phyloP scores from a whole-genome alignment of 2,888 invertebrate genomes.

The Hypselothyrea guttata region DNA sequence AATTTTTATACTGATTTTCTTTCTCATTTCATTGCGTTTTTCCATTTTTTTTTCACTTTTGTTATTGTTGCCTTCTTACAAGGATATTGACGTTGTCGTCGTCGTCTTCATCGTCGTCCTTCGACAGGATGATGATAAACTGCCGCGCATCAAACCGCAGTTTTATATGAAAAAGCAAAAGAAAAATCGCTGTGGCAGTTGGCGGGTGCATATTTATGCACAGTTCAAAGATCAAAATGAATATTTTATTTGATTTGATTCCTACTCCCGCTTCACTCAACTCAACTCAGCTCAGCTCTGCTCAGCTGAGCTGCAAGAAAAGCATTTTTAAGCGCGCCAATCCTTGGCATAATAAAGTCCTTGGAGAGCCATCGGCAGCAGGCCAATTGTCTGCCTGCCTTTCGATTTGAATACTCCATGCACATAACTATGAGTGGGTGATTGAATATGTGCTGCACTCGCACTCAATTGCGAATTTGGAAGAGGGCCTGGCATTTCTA shows the following conservation, averaged over 20 bases:
- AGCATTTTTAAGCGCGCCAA: slow-evolving; percentile 75
- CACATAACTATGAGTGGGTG: slow-evolving; percentile 14
- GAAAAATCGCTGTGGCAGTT: slow-evolving; percentile 36
- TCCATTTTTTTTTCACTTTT: slow-evolving; percentile 10
- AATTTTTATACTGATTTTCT: slow-evolving; percentile 35
- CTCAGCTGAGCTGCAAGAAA: slow-evolving; percentile 67
- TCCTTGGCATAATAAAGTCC: slow-evolving; percentile 71
- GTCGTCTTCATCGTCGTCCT: slow-evolving; percentile 52
- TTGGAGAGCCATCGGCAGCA: slow-evolving; percentile 51
- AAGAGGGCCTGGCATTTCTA: background rate
- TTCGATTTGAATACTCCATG: slow-evolving; percentile 36
- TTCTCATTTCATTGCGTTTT: background rate
- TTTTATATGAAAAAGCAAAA: slow-evolving; percentile 34
- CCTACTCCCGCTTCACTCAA: slow-evolving; percentile 25
- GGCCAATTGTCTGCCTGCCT: slow-evolving; percentile 61
- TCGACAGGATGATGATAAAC: slow-evolving; percentile 59
- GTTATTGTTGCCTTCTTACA: slow-evolving; percentile 47
- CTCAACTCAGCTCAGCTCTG: slow-evolving; percentile 20
- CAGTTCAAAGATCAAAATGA: slow-evolving; percentile 82
- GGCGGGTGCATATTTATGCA: slow-evolving; percentile 76
- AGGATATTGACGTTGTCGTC: slow-evolving; percentile 57
- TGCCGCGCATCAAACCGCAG: slow-evolving; percentile 67
- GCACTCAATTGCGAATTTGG: slow-evolving; percentile 6
- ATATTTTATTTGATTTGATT: slow-evolving; percentile 81
- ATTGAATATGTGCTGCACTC: slow-evolving; percentile 38